Percentiles rank a stretch among this genome's conserved stretches.
phyloP scores from a whole-genome alignment of 2,113 vertebrate genomes.

The Phrynosoma blainvillii region DNA sequence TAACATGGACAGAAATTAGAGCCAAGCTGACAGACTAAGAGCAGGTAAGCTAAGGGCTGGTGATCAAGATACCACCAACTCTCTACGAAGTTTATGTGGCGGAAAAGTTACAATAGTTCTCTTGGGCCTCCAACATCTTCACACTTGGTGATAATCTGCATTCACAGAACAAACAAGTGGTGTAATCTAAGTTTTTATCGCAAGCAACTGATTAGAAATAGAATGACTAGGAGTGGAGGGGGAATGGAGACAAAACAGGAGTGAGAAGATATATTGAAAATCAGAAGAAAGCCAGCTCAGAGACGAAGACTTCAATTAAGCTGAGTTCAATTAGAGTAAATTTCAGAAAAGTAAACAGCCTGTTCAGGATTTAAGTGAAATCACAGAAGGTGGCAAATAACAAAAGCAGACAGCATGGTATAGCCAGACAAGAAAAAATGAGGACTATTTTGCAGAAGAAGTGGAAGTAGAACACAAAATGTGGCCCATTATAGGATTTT shows the following conservation, averaged over 20 bases:
- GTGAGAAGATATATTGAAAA: constrained; percentile 29
- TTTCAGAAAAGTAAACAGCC: constrained; percentile 29
- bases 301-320: constrained; percentile 55
- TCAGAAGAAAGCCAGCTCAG: constrained; percentile 43
- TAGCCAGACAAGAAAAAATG: background rate
- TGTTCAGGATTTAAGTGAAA: constrained; percentile 31
- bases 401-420: constrained; percentile 32
- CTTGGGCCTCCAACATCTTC: background rate
- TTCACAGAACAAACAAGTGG: constrained; percentile 3
- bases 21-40: background rate
- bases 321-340: constrained; percentile 45
- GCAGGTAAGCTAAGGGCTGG: background rate
- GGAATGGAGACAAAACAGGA: background rate
- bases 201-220: constrained; percentile 13
- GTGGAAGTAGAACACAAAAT: constrained; percentile 33
- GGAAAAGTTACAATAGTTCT: too few relatives aligned
- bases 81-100: background rate
- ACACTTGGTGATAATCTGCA: constrained; percentile 36
- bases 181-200: constrained; percentile 52
- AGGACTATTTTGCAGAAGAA: background rate
- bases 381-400: background rate
- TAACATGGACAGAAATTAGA: constrained; percentile 27
- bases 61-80: accelerated
- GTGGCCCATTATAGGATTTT: background rate
- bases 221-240: too few relatives aligned